These are phyloP conservation scores for Allobates femoralis DNA, from an alignment of 2,797 vertebrate species.

Conservation along the genomic window DNA sequence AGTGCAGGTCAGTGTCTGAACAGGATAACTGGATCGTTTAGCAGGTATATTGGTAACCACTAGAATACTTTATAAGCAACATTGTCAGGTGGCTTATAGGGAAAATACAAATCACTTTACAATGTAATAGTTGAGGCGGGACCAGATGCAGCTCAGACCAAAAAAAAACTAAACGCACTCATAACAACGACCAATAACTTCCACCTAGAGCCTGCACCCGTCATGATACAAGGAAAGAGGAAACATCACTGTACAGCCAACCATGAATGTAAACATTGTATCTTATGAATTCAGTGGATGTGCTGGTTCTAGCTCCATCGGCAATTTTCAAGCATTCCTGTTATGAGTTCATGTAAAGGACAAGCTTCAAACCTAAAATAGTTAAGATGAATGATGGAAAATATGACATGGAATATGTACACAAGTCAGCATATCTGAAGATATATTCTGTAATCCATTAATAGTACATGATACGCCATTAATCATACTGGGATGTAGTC, in stretches of 20 bases:
- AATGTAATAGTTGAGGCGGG: too few species aligned
- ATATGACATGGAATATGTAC: background rate
- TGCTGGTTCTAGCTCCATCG: background rate
- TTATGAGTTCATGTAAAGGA: constrained; percentile 28
- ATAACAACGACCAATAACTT: too few species aligned
- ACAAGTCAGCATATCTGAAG: background rate
- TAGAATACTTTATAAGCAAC: too few species aligned
- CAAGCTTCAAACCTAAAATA: constrained; percentile 8
- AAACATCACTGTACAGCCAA: background rate
- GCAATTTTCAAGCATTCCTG: constrained; percentile 16
- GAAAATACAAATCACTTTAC: too few species aligned
- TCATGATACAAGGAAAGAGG: background rate
- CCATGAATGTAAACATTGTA: too few species aligned
- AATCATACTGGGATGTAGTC: background rate
- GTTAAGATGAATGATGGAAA: constrained; percentile 22
- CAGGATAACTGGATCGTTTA: too few species aligned
- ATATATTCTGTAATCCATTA: background rate
- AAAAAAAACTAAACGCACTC: too few species aligned
- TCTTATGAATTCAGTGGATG: background rate
- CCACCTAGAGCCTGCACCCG: too few species aligned
- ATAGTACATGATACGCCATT: background rate
- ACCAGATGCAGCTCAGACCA: too few species aligned
- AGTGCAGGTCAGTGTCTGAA: background rate
- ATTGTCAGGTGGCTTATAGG: too few species aligned
- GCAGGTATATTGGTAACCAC: too few species aligned